Conservation (phyloP, 2,113 vertebrate species). For the Parotia lawesii region DNA sequence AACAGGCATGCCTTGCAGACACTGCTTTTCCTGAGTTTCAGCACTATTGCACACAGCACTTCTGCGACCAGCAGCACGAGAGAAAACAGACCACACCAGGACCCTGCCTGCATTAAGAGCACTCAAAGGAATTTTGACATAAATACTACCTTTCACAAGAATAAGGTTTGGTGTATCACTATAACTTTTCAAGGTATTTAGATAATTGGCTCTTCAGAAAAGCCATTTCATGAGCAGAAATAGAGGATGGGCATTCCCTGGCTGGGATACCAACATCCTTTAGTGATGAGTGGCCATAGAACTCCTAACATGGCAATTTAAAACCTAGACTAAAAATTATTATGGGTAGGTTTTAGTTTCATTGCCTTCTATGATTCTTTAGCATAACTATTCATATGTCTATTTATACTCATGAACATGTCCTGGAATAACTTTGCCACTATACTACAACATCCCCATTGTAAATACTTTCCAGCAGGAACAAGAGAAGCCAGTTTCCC, state of each 20-base stretch:
- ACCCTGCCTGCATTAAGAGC: not conserved
- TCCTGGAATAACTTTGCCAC: slow-evolving; percentile 64
- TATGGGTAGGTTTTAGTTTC: slow-evolving; percentile 13
- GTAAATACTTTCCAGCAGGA: slow-evolving; percentile 65
- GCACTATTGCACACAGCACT: fast-evolving
- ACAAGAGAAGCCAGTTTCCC: slow-evolving; percentile 67
- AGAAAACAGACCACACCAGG: not conserved
- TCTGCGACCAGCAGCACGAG: not conserved
- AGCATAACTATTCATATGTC: slow-evolving; percentile 43
- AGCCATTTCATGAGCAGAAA: not conserved
- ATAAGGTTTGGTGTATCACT: not conserved
- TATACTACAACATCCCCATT: slow-evolving; percentile 64
- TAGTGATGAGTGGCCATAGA: not conserved
- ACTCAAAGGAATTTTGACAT: not conserved
- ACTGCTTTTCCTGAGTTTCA: not conserved
- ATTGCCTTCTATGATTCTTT: slow-evolving; percentile 24
- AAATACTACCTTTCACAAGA: not conserved
- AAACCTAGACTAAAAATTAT: not conserved
- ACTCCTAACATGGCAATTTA: not conserved
- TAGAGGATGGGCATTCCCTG: not conserved
- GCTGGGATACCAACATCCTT: not conserved
- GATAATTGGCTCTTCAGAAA: not conserved
- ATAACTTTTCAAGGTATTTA: not conserved
- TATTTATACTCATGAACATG: slow-evolving; percentile 57
- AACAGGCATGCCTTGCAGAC: not conserved